Evolutionary conservation across 2,888 invertebrate species (phyloP).

Genomic region (Hemaris fuciformis): DNA sequence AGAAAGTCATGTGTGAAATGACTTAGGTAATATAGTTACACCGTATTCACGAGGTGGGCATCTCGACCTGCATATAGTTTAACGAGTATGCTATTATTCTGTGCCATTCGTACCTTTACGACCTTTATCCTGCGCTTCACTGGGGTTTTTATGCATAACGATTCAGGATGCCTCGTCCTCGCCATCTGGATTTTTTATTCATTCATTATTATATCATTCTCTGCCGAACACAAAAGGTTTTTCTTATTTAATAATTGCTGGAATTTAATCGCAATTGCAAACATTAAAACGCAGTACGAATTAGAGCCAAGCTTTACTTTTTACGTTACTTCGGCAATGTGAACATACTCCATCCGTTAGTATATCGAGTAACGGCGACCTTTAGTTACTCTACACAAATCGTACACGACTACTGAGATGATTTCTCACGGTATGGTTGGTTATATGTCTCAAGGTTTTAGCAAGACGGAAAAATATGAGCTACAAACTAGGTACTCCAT

Average conservation of each 20-base stretch:
- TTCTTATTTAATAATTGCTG: not conserved
- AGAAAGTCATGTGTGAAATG: conserved; percentile 1
- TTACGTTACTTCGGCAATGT: no score
- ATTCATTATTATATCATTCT: not conserved
- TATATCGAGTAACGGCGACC: no score
- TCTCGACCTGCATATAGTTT: conserved; percentile 5
- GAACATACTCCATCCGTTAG: no score
- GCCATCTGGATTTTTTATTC: not conserved
- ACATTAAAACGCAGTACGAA: no score
- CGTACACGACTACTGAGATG: no score
- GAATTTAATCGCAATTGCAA: no score
- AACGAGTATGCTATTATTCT: conserved; percentile 4
- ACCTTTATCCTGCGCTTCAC: not conserved
- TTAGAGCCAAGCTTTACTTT: no score
- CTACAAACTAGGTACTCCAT: no score
- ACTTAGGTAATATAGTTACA: not conserved
- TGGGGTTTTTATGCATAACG: not conserved
- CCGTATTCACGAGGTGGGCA: not conserved
- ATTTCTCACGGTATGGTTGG: no score
- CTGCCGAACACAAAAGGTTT: not conserved
- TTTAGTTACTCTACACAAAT: no score
- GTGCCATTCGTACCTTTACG: conserved; percentile 1
- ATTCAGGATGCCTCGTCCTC: not conserved
- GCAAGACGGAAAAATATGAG: no score
- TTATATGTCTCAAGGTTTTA: no score